These are phyloP conservation scores for Erebia aethiops DNA, from an alignment of 2,888 invertebrate genomes.

Conservation along the genomic window DNA sequence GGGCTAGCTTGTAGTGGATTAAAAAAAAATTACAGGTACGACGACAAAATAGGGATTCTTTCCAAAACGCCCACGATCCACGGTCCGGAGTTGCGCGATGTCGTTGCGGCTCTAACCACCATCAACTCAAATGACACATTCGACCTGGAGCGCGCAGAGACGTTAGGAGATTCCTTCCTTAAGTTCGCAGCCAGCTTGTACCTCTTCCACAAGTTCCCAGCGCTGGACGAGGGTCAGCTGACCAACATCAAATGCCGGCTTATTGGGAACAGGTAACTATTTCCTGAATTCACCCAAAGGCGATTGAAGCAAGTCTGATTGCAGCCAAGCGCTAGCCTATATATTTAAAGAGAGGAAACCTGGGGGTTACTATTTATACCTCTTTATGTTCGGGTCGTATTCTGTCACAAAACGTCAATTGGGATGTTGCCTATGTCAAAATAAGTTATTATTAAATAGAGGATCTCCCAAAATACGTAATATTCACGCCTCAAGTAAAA, in stretches of 20 bases:
- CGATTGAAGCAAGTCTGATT: too few relatives aligned
- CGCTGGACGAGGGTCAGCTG: slow-evolving; percentile 89
- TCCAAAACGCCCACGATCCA: slow-evolving; percentile 44
- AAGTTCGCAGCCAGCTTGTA: slow-evolving; percentile 90
- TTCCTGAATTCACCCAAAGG: not conserved
- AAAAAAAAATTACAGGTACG: slow-evolving; percentile 52
- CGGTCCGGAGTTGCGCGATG: slow-evolving; percentile 76
- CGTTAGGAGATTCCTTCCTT: slow-evolving; percentile 94
- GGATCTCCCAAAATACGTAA: too few relatives aligned
- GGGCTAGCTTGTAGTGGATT: too few relatives aligned
- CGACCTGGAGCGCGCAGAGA: slow-evolving; percentile 92
- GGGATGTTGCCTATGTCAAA: too few relatives aligned
- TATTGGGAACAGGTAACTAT: slow-evolving; percentile 90
- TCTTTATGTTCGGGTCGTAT: too few relatives aligned
- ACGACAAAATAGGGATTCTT: slow-evolving; percentile 59
- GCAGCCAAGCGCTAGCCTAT: too few relatives aligned
- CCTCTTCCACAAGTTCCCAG: slow-evolving; percentile 86
- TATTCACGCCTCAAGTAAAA: too few relatives aligned
- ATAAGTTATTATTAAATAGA: too few relatives aligned
- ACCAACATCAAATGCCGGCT: slow-evolving; percentile 87
- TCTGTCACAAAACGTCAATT: too few relatives aligned
- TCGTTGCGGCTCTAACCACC: slow-evolving; percentile 86
- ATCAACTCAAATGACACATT: slow-evolving; percentile 89
- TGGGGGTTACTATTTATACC: too few relatives aligned
- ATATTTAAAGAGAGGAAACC: too few relatives aligned